Percentiles rank a stretch among this genome's conserved stretches.
Conservation (phyloP, 2,888 invertebrate genomes). For the Pseudeuparius sepicola region DNA sequence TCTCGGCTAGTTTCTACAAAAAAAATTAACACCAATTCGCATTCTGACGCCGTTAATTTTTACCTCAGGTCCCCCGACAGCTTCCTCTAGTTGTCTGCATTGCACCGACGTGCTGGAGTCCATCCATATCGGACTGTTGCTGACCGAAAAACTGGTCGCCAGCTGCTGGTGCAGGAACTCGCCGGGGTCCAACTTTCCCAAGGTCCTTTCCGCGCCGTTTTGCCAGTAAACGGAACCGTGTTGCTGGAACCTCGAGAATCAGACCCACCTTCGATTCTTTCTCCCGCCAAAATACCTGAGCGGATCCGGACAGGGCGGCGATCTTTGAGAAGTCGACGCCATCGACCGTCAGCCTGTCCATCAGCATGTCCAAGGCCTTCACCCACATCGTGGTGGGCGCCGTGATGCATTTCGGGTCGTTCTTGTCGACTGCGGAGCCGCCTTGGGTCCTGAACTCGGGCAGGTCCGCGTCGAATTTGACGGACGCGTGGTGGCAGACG, state of each 20-base stretch:
- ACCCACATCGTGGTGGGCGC: slow-evolving; percentile 92
- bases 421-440: slow-evolving; percentile 47
- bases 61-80: slow-evolving; percentile 60
- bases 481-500: slow-evolving; percentile 67
- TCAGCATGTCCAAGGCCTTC: slow-evolving; percentile 83
- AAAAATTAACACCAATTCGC: no score
- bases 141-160: slow-evolving; percentile 62
- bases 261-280: no score
- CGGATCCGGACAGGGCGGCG: slow-evolving; percentile 81
- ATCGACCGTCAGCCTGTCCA: slow-evolving; percentile 71
- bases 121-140: slow-evolving; percentile 92
- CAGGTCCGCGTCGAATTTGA: slow-evolving; percentile 84
- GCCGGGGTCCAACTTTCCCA: slow-evolving; percentile 58
- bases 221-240: slow-evolving; percentile 97
- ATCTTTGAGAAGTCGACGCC: slow-evolving; percentile 78
- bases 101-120: slow-evolving; percentile 74
- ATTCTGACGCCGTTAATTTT: slow-evolving; percentile 4
- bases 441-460: slow-evolving; percentile 78
- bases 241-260: slow-evolving; percentile 67
- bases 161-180: slow-evolving; percentile 79
- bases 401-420: slow-evolving; percentile 48
- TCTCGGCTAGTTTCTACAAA: slow-evolving; percentile 58
- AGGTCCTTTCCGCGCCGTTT: slow-evolving; percentile 54
- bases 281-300: slow-evolving; percentile 77
- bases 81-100: slow-evolving; percentile 69